phyloP scores from a whole-genome alignment of 2,113 vertebrate species.

The Ailuropoda melanoleuca region DNA sequence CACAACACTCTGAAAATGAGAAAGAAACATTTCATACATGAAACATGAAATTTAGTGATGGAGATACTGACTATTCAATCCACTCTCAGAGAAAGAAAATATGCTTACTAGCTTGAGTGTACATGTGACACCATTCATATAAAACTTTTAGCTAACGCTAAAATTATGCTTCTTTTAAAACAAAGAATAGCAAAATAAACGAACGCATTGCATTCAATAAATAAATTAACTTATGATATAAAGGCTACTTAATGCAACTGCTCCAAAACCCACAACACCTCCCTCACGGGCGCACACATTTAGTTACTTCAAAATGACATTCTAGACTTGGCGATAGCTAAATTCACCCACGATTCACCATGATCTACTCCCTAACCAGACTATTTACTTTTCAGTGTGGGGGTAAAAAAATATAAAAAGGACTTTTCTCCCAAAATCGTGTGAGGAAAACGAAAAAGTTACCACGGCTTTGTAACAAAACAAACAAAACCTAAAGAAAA shows the following conservation, averaged over 20 bases:
- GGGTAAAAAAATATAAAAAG: not conserved
- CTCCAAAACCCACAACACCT: not conserved
- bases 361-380: not conserved
- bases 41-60: constrained; percentile 31
- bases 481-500: not conserved
- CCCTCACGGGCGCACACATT: not conserved
- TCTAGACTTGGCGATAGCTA: not conserved
- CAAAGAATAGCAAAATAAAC: not conserved
- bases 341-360: constrained; percentile 4
- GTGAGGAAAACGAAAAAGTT: constrained; percentile 14
- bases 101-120: not conserved
- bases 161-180: constrained; percentile 5
- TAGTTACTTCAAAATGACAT: not conserved
- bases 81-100: not conserved
- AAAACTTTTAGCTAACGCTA: not conserved
- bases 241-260: not conserved
- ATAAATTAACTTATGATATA: not conserved
- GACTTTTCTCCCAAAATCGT: not conserved
- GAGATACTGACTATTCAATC: not conserved
- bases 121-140: not conserved
- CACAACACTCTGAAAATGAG: not conserved
- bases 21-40: not conserved
- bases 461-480: not conserved
- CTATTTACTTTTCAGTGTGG: not conserved
- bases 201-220: not conserved